These are phyloP conservation scores for Desoria tigrina DNA, from an alignment of 2,888 invertebrate species.

Conservation along the genomic window DNA sequence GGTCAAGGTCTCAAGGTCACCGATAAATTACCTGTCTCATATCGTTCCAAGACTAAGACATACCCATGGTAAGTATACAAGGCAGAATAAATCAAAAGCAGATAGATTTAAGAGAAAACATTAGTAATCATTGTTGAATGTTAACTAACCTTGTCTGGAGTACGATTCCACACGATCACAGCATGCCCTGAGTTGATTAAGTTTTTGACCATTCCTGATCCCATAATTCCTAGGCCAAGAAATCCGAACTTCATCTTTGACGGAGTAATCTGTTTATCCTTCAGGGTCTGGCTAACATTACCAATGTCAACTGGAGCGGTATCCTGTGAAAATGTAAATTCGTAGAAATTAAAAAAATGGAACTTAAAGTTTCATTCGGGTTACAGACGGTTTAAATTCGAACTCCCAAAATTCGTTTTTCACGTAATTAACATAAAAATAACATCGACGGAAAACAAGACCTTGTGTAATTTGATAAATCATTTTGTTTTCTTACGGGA, in stretches of 20 bases:
- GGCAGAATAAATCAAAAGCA: neutral
- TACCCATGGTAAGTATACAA: too few species aligned
- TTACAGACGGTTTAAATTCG: too few species aligned
- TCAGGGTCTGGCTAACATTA: slow-evolving; percentile 73
- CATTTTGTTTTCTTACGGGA: too few species aligned
- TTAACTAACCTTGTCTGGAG: slow-evolving; percentile 77
- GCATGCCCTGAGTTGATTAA: slow-evolving; percentile 89
- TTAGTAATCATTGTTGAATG: neutral
- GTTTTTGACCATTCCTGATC: slow-evolving; percentile 91
- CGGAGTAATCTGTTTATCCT: slow-evolving; percentile 81
- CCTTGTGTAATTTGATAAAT: neutral
- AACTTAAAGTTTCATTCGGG: too few species aligned
- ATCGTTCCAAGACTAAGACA: too few species aligned
- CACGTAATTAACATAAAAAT: neutral
- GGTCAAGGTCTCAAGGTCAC: too few species aligned
- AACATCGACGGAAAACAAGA: neutral
- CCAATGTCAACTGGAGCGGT: slow-evolving; percentile 75
- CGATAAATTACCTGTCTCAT: too few species aligned
- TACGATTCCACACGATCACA: slow-evolving; percentile 92
- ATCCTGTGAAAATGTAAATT: slow-evolving; percentile 60
- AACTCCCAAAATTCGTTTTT: too few species aligned
- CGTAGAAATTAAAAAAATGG: neutral
- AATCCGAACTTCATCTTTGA: slow-evolving; percentile 89
- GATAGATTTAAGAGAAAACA: neutral
- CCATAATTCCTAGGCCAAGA: slow-evolving; percentile 93